Conservation (phyloP, 2,113 vertebrate species). For the Misgurnus anguillicaudatus region DNA sequence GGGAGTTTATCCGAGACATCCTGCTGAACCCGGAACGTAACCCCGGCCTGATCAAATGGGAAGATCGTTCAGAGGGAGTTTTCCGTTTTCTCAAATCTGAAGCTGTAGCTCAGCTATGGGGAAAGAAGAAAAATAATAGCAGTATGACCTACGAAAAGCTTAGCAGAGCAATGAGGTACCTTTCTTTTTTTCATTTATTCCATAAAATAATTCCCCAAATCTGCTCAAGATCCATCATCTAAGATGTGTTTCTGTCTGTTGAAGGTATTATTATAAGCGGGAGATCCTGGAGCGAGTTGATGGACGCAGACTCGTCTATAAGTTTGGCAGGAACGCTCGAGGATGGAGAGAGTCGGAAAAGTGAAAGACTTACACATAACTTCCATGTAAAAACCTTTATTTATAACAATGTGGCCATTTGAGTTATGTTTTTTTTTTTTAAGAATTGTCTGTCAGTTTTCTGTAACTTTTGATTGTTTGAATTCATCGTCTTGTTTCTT, state of each 20-base stretch:
- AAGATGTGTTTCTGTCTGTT: slow-evolving; percentile 17
- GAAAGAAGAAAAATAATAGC: slow-evolving; percentile 98
- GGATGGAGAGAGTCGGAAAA: slow-evolving; percentile 95
- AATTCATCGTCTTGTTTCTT: neutral
- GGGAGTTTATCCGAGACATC: slow-evolving; percentile 98
- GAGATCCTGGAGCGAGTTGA: slow-evolving; percentile 97
- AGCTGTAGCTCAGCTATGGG: slow-evolving; percentile 96
- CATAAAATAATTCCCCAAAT: neutral
- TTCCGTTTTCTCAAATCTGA: slow-evolving; percentile 97
- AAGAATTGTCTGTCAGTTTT: neutral
- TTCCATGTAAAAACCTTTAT: slow-evolving; percentile 37
- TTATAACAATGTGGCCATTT: slow-evolving; percentile 30
- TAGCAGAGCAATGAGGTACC: slow-evolving; percentile 96
- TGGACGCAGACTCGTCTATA: slow-evolving; percentile 94
- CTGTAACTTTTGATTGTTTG: neutral
- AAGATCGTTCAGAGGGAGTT: slow-evolving; percentile 90
- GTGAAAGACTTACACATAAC: slow-evolving; percentile 64
- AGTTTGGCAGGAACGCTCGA: slow-evolving; percentile 94
- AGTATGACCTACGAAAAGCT: slow-evolving; percentile 99
- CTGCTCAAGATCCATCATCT: too few species aligned
- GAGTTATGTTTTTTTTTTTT: neutral
- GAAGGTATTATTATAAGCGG: slow-evolving; percentile 98
- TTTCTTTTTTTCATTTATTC: neutral
- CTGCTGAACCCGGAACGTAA: slow-evolving; percentile 93
- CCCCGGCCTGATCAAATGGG: slow-evolving; percentile 96